Conservation (phyloP, 2,888 invertebrate genomes). For the Metallyticus violacea region DNA sequence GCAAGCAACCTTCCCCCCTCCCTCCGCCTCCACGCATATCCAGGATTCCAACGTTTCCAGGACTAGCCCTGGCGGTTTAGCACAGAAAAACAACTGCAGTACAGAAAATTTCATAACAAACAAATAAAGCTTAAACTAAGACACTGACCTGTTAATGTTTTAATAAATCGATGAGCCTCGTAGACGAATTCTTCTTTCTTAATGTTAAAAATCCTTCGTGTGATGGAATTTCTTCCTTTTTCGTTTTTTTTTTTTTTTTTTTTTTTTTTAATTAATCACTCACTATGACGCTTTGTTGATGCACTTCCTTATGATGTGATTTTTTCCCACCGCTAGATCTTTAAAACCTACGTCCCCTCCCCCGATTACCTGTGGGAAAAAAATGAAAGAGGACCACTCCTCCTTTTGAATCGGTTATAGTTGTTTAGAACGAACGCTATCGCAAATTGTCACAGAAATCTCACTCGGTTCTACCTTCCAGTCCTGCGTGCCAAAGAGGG, state of each 20-base stretch:
- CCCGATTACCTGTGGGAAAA: background rate
- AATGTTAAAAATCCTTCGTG: background rate
- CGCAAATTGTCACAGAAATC: background rate
- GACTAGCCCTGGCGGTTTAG: background rate
- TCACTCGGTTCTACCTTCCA: background rate
- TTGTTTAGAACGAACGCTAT: background rate
- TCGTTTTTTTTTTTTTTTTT: background rate
- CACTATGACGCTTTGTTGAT: background rate
- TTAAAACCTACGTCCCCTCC: background rate
- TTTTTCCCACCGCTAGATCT: background rate
- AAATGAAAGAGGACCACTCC: background rate
- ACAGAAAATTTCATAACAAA: background rate
- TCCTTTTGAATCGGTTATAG: background rate
- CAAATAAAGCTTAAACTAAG: background rate
- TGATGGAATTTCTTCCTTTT: background rate
- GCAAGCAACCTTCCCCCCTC: background rate
- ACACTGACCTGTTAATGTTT: background rate
- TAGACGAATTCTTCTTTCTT: background rate
- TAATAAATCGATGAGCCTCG: background rate
- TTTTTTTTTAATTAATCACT: background rate
- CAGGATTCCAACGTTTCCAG: background rate
- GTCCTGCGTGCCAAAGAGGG: background rate
- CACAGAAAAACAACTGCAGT: too few species aligned
- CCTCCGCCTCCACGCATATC: background rate
- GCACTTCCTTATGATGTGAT: background rate